Base-by-base conservation (phyloP, 2,888 invertebrate genomes). In the Philaethria dido region DNA sequence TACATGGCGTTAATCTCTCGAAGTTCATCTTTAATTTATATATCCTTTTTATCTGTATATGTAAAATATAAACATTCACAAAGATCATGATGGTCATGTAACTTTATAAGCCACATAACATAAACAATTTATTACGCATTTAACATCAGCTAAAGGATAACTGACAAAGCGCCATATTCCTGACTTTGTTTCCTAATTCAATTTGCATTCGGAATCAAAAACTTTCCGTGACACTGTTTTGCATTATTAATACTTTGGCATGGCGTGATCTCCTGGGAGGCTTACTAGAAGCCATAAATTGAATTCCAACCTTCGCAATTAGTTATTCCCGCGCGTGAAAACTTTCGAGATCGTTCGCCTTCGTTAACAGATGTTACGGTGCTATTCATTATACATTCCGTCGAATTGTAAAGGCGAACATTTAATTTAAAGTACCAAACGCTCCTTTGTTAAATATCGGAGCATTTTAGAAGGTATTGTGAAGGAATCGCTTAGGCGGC, bases 351-450 rank as follows among this genome's bases (percentile, higher is more conserved):
- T 92, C 92, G 90, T 90, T 91, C 88, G 92, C 92, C 89, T 92
- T 92, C 92, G 92, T 92, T 92, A 92, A 92, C 92, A 92, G 92
- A 92, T 92, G 92, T 92, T 92, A 91, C 92, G 91, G 90, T 86
- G 91, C 90, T 89, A 92, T 92, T 92, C 92, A 92, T 92, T 92
- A 92, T 92, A 92, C 91, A 92, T 92, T 92, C 92, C 89, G 84
- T 92, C 89, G 88, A 91, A 92, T 90, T 90, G 89, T 91, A 85
- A 92, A 90, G 89, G 87, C 87, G 89, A 92, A 92, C 91, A 87
- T 92, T 92, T 92, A 92, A 92, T 92, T 91, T 90, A 87, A 91
- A 91, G 89, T 89, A 88, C 89, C 85, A 76, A 87, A 85, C 77
- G 84, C 82, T 86, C 87, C 88, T 89, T 91, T 91, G 90, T 91